Evolutionary conservation across 2,797 vertebrate species (phyloP), one percentile per base, ranked within the genome.

Genomic region (Furcifer pardalis): DNA sequence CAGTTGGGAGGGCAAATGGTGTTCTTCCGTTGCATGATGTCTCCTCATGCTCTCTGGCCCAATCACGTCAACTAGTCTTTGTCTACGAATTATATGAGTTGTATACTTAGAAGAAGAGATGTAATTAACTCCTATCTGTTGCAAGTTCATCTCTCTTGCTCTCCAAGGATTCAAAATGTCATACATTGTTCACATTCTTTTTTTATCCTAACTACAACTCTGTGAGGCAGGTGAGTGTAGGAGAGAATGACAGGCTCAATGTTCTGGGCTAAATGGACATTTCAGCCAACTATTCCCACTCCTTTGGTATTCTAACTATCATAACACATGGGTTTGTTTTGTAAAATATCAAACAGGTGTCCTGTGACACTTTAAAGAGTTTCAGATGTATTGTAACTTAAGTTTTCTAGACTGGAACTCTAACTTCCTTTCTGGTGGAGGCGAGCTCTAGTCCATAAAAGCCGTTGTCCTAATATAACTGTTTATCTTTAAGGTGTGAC

Each of bases 401-500:
- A 19, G 27, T 63, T 52, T 46, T 37, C 46, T 32, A 60, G 60
- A 37, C 44, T 75, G n/a, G 30, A 8, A 7, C n/a, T 56, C n/a
- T 56, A n/a, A 56, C 49, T 35, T 63, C 21, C 27, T 30, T 13
- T 46, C 59, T 44, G 56, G 44, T 62, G 56, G n/a, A 63, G n/a
- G 52, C 25, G 15, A 63, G n/a, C 7, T 27, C n/a, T 74, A 62
- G 59, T 25, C 30, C 40, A 19, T 46, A 69, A 73, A 62, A 46
- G 32, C 42, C 49, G 62, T 32, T 74, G 56, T 72, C 27, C 75
- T 65, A 52, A 40, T 65, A 76, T 66, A 66, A 59, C 63, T 77
- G 46, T 83, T 77, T 40, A 23, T 68, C 46, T 83, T 83, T 59
- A 42, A 60, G 37, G 63, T 32, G 62, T 25, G 46, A 83, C 37